Evolutionary conservation across 2,113 vertebrate species (phyloP).

Genomic region (Mugil cephalus): DNA sequence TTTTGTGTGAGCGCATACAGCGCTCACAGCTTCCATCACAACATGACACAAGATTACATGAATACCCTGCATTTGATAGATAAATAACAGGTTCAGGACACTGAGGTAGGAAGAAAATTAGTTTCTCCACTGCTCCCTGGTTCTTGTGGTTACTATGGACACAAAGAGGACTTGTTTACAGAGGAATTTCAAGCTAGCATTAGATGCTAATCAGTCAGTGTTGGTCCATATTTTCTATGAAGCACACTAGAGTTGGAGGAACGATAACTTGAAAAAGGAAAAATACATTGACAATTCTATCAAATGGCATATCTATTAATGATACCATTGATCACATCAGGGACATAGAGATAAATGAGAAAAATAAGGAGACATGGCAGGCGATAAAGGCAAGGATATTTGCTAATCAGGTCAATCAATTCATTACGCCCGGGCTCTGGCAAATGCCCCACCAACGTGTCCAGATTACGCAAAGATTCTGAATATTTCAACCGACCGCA

Average conservation of each 20-base stretch:
- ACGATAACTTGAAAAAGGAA: too few relatives aligned
- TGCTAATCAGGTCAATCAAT: too few relatives aligned
- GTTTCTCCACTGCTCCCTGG: not conserved
- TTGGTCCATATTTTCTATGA: slow-evolving; percentile 11
- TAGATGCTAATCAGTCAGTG: slow-evolving; percentile 10
- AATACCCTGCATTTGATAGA: not conserved
- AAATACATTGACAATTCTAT: too few relatives aligned
- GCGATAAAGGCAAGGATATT: too few relatives aligned
- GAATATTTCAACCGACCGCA: too few relatives aligned
- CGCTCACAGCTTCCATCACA: not conserved
- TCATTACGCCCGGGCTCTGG: too few relatives aligned
- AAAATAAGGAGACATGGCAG: not conserved
- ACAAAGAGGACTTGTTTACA: not conserved
- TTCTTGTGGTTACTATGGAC: slow-evolving; percentile 30
- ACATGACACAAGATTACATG: not conserved
- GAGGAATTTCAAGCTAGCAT: slow-evolving; percentile 1
- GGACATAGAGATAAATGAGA: not conserved
- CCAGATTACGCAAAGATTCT: too few relatives aligned
- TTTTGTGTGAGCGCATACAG: not conserved
- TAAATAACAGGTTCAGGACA: slow-evolving; percentile 6
- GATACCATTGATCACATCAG: not conserved
- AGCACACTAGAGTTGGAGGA: not conserved
- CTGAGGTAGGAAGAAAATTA: not conserved
- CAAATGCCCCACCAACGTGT: too few relatives aligned
- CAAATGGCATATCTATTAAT: too few relatives aligned